Base-by-base conservation (phyloP, 2,113 vertebrate species). In the Rynchops niger region DNA sequence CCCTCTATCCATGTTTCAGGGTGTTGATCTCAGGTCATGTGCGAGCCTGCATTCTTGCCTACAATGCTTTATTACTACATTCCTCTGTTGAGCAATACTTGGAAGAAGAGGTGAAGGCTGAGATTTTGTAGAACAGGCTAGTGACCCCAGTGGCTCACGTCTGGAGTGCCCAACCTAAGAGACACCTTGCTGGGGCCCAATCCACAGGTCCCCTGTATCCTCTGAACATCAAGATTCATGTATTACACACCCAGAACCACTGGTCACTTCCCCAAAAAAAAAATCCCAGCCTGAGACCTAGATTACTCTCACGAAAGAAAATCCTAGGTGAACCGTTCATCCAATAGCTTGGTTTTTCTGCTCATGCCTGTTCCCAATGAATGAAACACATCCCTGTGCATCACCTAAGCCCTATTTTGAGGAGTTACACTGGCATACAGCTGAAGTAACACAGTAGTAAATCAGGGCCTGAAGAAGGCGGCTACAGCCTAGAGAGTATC, bases 1-100 rank as follows among this genome's bases (percentile, higher is more conserved):
- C 96, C 95, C 95, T 96, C 82, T 95, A 96, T 96, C 89, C 96
- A 97, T 97, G 91, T 88, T 95, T 97, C 95, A 95, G 94, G 96
- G 91, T 97, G 95, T 97, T 95, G 91, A 96, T 97, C 95, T 97
- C 94, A 95, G 95, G 93, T 96, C 94, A 85, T 95, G 95, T 95
- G 91, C 27, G 43, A 97, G 82, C 95, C 96, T 97, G 93, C 96
- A 95, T 96, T 95, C 95, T 94, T 97, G 85, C 79, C 82, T 95
- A 95, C 84, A 93, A 97, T 96, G 93, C 95, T 96, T 97, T 97
- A 97, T 94, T 95, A 96, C 87, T 94, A 96, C 89, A 93, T 93
- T 97, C 94, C 88, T 97, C 96, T 88, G 87, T 97, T 95, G 94
- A 97, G 94, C 95, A 96, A 95, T 97, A 96, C 70, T 95, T 93